Base-by-base conservation (phyloP, 2,888 invertebrate species). In the Dichetophora obliterata region DNA sequence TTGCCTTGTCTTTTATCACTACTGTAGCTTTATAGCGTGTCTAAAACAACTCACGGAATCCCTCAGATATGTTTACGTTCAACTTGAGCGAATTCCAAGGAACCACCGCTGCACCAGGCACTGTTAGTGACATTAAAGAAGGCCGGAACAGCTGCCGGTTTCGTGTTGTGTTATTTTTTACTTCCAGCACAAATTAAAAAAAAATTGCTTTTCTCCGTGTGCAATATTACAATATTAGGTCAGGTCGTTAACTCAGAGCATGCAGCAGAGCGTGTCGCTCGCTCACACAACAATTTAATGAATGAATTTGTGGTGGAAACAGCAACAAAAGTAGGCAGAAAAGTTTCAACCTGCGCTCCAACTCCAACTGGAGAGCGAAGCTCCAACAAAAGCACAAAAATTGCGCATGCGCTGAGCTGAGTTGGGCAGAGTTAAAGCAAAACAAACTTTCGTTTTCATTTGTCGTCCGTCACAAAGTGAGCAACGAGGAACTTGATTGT, bases 381-480 rank as follows among this genome's bases (percentile, higher is more conserved):
- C 16, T 27, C 59, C 11, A 75, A 75, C 71, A 14, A 43, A 61
- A 48, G 61, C 61, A 61, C 63, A 31, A 27, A 34, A 68, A 73
- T 79, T 77, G 80, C 27, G 54, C 66, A 66, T 75, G 75, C 31
- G 63, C 63, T 59, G 79, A 74, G 79, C 77, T 14, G 8, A 52
- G 24, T 37, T 59, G 79, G 71, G 79, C 77, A 16, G 8, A 52
- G 24, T 37, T 54, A 71, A 9, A 73, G 37, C 61, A 70, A 65
- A 77, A 75, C 78, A 81, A 82, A 82, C 84, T 83, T 84, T 83
- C 81, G 78, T 81, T 81, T 80, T 84, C 83, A 79, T 82, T 82
- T 80, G 82, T 27, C 31, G 43, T n/a, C 27, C 31, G 43, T n/a
- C 27, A 14, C 68, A 8, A 24, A 52, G 14, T 11, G 9, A 34